phyloP scores from a whole-genome alignment of 2,113 vertebrate genomes.

The Mystacornis crossleyi region DNA sequence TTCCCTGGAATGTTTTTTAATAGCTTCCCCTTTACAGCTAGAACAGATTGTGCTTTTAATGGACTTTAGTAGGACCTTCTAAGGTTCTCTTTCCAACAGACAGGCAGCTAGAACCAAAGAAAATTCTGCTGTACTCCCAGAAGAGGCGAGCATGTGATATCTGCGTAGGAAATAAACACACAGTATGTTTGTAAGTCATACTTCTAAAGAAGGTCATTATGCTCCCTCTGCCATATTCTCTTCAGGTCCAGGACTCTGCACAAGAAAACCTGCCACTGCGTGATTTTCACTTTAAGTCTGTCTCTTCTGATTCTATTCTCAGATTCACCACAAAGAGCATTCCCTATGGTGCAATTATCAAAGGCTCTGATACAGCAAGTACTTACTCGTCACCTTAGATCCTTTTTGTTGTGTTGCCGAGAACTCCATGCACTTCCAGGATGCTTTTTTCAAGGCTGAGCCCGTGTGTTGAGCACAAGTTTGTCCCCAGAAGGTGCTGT shows the following conservation, averaged over 20 bases:
- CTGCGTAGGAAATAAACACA: not conserved
- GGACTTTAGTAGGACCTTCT: not conserved
- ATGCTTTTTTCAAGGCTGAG: not conserved
- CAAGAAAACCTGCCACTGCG: accelerated
- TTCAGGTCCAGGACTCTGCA: not conserved
- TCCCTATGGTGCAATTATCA: not conserved
- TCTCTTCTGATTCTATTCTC: not conserved
- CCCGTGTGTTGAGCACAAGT: not conserved
- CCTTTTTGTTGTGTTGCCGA: not conserved
- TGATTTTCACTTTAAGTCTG: not conserved
- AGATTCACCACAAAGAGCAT: not conserved
- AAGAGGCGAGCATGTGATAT: not conserved
- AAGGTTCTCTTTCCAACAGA: not conserved
- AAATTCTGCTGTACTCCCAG: not conserved
- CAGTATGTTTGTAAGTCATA: not conserved
- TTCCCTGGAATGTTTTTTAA: not conserved
- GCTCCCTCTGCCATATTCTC: not conserved
- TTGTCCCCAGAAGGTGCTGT: not conserved
- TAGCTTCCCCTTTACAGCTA: not conserved
- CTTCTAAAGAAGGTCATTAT: not conserved
- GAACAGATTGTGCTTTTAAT: not conserved
- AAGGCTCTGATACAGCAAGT: not conserved
- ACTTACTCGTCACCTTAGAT: not conserved
- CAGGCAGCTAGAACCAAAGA: not conserved
- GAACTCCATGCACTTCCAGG: not conserved